Conservation (phyloP, 2,888 invertebrate genomes). For the Eilema sororculum region DNA sequence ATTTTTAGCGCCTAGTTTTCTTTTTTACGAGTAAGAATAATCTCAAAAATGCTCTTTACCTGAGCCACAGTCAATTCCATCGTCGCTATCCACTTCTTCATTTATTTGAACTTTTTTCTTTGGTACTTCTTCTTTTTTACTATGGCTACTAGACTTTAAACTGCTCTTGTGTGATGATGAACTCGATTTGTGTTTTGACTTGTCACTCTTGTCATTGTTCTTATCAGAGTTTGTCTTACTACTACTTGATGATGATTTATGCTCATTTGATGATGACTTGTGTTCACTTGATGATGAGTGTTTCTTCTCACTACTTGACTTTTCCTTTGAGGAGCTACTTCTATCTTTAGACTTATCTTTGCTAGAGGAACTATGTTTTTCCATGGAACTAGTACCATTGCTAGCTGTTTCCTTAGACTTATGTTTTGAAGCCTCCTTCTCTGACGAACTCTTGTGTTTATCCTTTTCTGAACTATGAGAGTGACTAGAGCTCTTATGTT, state of each 20-base stretch:
- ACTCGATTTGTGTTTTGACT: constrained; percentile 72
- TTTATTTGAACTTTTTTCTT: constrained; percentile 73
- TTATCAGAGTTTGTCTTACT: constrained; percentile 67
- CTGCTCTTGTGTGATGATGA: constrained; percentile 69
- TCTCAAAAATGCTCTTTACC: constrained; percentile 66
- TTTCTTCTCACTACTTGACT: constrained; percentile 74
- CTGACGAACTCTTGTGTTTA: constrained; percentile 63
- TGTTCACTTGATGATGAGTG: constrained; percentile 69
- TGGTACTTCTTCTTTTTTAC: constrained; percentile 77
- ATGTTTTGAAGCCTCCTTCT: constrained; percentile 64
- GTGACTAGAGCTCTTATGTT: constrained; percentile 59
- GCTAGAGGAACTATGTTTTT: constrained; percentile 74
- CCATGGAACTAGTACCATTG: constrained; percentile 70
- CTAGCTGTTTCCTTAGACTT: constrained; percentile 65
- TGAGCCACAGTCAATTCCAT: constrained; percentile 91
- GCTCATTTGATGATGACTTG: constrained; percentile 50
- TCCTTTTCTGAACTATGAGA: constrained; percentile 49
- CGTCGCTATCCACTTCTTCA: constrained; percentile 77
- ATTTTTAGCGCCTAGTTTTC: neutral
- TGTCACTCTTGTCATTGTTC: constrained; percentile 62
- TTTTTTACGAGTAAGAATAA: neutral
- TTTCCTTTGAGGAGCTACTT: constrained; percentile 76
- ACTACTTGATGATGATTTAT: constrained; percentile 55
- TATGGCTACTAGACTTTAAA: constrained; percentile 69
- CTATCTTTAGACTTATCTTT: constrained; percentile 75